Base-by-base conservation (phyloP, 2,888 invertebrate genomes). In the Philaethria dido region DNA sequence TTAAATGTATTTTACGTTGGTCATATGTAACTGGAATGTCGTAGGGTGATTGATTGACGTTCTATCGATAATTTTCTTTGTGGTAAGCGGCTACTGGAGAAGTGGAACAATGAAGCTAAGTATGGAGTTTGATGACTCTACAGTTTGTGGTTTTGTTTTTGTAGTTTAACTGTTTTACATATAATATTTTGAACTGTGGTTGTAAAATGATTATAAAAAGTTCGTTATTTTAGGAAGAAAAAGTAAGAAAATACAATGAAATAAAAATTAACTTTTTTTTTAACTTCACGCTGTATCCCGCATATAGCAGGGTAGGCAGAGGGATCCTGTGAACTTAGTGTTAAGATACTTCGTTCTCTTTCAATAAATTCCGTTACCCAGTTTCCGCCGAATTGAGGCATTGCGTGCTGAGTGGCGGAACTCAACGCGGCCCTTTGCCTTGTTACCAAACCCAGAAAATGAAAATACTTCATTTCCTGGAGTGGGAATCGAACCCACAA, bases 11-110 rank as follows among this genome's bases (percentile, higher is more conserved):
- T 75, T 74, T 80, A 25, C 22, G 50, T 62, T 60, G 61, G 66
- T 72, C 16, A 18, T 52, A 55, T 66, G 60, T 68, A 62, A 71
- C 76, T 70, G 73, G 73, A 64, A 72, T 73, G 73, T 66, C 67
- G 62, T 70, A 76, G 69, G 55, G 67, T 73, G 85, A 83, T 82
- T 87, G 87, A 87, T 82, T 84, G 87, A 87, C 87, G 79, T 78
- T 71, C 76, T 77, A 86, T 87, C 87, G 75, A 87, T 87, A 87
- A 81, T 79, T 78, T 78, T 81, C 83, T 80, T 82, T 80, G 81
- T 77, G 81, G 83, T 73, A 79, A 74, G 80, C 80, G 85, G 85
- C 87, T 87, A 83, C 87, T 80, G 86, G 77, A 60, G 66, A 50
- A 52, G 42, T 48, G 54, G 50, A 54, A 65, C 65, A 65, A 65